phyloP scores from a whole-genome alignment of 2,797 vertebrate species.

The Spondyliosoma cantharus region DNA sequence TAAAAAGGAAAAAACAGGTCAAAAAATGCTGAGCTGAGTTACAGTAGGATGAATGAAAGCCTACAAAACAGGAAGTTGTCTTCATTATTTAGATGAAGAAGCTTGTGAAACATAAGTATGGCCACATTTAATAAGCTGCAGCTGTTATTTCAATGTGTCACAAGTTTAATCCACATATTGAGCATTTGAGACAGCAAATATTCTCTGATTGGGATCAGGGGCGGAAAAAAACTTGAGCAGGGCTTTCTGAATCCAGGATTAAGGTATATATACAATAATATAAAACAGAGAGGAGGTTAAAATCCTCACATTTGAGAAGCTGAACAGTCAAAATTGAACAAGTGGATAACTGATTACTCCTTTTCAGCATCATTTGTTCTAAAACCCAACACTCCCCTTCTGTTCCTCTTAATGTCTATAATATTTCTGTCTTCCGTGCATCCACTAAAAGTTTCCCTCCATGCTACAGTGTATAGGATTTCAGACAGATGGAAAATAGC shows the following conservation, averaged over 20 bases:
- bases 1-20: constrained; percentile 15
- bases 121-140: background rate
- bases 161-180: background rate
- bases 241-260: background rate
- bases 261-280: background rate
- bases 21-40: constrained; percentile 4
- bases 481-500: constrained; percentile 5
- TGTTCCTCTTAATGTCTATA: background rate
- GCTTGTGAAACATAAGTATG: background rate
- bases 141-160: background rate
- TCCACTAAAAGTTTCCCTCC: background rate
- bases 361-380: background rate
- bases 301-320: background rate
- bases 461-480: background rate
- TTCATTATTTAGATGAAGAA: background rate
- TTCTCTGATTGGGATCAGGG: background rate
- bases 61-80: background rate
- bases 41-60: background rate
- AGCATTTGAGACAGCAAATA: too few relatives aligned
- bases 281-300: background rate
- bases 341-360: background rate
- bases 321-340: background rate
- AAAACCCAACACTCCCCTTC: background rate
- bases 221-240: background rate
- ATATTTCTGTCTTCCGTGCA: background rate